phyloP scores from a whole-genome alignment of 2,113 vertebrate genomes.

The Oreotragus oreotragus region DNA sequence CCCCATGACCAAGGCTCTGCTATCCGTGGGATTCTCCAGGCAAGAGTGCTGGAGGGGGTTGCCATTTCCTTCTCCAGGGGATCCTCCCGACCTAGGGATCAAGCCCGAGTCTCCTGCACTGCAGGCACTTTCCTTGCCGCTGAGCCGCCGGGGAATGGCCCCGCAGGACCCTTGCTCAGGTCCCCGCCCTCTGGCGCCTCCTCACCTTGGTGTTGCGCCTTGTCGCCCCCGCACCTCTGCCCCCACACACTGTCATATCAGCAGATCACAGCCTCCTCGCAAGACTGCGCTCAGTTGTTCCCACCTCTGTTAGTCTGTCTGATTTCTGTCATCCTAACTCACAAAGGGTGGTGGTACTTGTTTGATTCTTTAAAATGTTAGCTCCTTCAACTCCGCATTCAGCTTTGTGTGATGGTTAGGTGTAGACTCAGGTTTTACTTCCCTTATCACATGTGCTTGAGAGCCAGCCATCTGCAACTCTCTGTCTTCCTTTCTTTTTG shows the following conservation, averaged over 20 bases:
- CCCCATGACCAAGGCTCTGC: background rate
- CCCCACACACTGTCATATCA: background rate
- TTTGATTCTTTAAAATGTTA: background rate
- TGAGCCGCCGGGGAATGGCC: background rate
- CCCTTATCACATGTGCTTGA: background rate
- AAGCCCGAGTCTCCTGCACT: background rate
- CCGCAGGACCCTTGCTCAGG: background rate
- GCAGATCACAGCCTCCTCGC: background rate
- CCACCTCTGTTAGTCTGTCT: background rate
- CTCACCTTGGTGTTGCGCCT: background rate
- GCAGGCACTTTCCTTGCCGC: background rate
- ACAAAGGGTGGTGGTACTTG: background rate
- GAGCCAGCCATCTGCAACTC: background rate
- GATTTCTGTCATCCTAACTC: background rate
- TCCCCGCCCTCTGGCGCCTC: background rate
- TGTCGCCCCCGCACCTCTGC: background rate
- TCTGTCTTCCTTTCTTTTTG: background rate
- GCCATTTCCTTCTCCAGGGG: background rate
- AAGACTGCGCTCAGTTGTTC: background rate
- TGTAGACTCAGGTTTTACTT: background rate
- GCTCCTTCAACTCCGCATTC: background rate
- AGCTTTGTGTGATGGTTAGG: background rate
- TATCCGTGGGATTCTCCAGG: background rate
- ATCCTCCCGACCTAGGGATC: background rate
- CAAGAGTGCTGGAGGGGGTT: background rate